Percentiles rank a stretch among this genome's conserved stretches.
Conservation (phyloP, 2,113 vertebrate genomes). For the Phodopus roborovskii region DNA sequence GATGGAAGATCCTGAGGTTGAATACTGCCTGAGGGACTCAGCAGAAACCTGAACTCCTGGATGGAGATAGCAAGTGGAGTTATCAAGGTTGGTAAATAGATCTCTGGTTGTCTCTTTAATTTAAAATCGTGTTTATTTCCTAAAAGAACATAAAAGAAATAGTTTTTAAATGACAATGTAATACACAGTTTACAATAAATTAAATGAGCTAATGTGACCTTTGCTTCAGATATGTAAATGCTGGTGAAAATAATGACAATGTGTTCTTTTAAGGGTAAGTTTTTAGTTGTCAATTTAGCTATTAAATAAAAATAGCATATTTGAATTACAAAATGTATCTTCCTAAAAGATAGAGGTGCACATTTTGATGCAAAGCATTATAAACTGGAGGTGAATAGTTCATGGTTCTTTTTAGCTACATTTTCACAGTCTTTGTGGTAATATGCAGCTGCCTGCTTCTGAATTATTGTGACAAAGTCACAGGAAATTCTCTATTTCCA, state of each 20-base stretch:
- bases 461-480: conserved; percentile 18
- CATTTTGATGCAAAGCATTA: not conserved
- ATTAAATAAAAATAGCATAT: not conserved
- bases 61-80: not conserved
- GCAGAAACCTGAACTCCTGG: not conserved
- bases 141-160: not conserved
- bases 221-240: not conserved
- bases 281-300: not conserved
- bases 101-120: not conserved
- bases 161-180: not conserved
- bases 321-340: not conserved
- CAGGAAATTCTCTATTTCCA: not conserved
- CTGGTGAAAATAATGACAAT: not conserved
- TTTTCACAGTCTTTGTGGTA: not conserved
- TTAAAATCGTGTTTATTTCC: not conserved
- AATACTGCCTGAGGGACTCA: not conserved
- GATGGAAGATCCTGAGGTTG: no score
- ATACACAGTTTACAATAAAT: not conserved
- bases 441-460: not conserved
- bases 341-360: not conserved
- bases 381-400: not conserved
- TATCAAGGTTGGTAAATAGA: not conserved
- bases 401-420: not conserved
- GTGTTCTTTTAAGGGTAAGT: not conserved
- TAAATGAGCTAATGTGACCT: not conserved